These are phyloP conservation scores for Aproaerema taeniolella DNA, from an alignment of 2,888 invertebrate genomes.

Conservation along the genomic window DNA sequence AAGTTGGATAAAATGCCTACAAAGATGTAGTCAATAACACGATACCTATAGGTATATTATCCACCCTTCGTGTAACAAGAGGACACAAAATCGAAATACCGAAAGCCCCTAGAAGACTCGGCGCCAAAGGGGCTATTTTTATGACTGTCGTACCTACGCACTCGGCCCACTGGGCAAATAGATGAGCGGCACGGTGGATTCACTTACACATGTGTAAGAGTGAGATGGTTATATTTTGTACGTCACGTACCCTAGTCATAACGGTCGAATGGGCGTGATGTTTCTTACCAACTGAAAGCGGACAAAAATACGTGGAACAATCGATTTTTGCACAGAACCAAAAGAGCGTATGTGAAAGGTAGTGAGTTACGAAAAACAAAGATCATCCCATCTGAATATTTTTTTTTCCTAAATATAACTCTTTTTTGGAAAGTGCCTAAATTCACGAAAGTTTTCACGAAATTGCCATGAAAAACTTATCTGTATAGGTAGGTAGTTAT, in stretches of 20 bases:
- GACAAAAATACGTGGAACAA: slow-evolving; percentile 77
- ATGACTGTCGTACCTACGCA: slow-evolving; percentile 75
- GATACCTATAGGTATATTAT: slow-evolving; percentile 35
- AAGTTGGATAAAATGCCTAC: slow-evolving; percentile 21
- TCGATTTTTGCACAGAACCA: slow-evolving; percentile 50
- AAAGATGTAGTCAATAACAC: slow-evolving; percentile 51
- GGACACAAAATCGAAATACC: slow-evolving; percentile 69
- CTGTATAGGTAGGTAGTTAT: no score
- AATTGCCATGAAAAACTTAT: no score
- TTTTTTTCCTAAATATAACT: no score
- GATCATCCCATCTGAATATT: no score
- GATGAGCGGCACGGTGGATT: slow-evolving; percentile 56
- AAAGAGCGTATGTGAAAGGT: slow-evolving; percentile 53
- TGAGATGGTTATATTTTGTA: slow-evolving; percentile 62
- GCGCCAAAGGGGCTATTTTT: slow-evolving; percentile 77
- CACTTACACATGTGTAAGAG: slow-evolving; percentile 61
- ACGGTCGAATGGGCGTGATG: slow-evolving; percentile 78
- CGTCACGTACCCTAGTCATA: slow-evolving; percentile 72
- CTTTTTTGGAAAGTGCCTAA: no score
- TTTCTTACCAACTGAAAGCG: slow-evolving; percentile 75
- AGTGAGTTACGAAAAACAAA: no score
- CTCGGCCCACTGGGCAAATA: slow-evolving; percentile 72
- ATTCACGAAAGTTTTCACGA: no score
- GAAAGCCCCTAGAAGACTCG: slow-evolving; percentile 69
- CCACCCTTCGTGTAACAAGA: slow-evolving; percentile 59